Percentiles rank a stretch among this genome's conserved stretches.
Conservation (phyloP, 2,888 invertebrate genomes). For the Lithophane socia region DNA sequence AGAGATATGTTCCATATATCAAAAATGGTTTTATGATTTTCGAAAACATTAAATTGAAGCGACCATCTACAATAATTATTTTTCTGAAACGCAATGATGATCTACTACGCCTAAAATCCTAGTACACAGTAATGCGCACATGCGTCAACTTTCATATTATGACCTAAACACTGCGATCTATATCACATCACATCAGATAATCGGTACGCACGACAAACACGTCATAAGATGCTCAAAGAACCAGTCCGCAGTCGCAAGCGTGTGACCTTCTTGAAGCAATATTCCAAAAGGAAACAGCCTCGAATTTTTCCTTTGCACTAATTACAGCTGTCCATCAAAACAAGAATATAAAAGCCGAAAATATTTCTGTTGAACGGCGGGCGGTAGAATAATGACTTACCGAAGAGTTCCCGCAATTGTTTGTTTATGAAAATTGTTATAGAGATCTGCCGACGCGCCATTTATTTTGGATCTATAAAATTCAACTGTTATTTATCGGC, state of each 20-base stretch:
- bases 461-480: slow-evolving; percentile 33
- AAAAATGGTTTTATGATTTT: neutral
- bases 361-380: slow-evolving; percentile 42
- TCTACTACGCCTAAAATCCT: neutral
- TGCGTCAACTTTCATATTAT: slow-evolving; percentile 25
- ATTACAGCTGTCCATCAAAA: slow-evolving; percentile 64
- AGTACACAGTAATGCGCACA: slow-evolving; percentile 14
- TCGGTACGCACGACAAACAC: neutral
- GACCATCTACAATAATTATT: neutral
- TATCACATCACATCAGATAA: slow-evolving; percentile 19
- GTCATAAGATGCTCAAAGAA: slow-evolving; percentile 12
- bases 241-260: neutral
- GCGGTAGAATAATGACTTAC: slow-evolving; percentile 48
- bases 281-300: slow-evolving; percentile 25
- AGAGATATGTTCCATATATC: neutral
- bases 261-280: slow-evolving; percentile 19
- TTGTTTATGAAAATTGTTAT: slow-evolving; percentile 44
- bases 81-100: neutral
- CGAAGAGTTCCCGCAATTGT: slow-evolving; percentile 39
- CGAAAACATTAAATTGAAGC: neutral
- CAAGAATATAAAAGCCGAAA: slow-evolving; percentile 49
- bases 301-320: slow-evolving; percentile 51
- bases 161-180: slow-evolving; percentile 35
- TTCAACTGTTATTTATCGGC: slow-evolving; percentile 7
- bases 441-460: neutral